A percentile compares a stretch with the other conserved stretches of the same genome.
Conservation (phyloP, 2,113 vertebrate species). For the Perognathus longimembris region DNA sequence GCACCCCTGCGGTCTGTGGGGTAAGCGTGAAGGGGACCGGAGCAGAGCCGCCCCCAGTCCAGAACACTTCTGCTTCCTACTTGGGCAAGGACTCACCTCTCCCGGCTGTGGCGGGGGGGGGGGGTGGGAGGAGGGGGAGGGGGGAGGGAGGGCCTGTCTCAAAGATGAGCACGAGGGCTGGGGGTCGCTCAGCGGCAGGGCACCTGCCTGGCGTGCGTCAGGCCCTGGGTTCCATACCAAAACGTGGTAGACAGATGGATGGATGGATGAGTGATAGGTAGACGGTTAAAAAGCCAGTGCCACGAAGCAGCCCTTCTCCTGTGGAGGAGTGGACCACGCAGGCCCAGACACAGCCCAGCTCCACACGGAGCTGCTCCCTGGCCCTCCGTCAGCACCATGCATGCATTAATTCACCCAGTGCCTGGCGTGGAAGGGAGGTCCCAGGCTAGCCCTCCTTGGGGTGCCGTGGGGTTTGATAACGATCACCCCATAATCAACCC, state of each 20-base stretch:
- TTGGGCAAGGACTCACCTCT: not conserved
- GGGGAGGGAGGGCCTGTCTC: too few species aligned
- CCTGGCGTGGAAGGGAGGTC: not conserved
- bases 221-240: not conserved
- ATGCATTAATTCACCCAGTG: not conserved
- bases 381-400: not conserved
- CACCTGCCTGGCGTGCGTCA: not conserved
- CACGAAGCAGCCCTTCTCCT: not conserved
- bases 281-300: not conserved
- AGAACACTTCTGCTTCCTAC: not conserved
- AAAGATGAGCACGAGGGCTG: not conserved
- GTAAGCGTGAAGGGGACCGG: too few species aligned
- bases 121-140: too few species aligned
- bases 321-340: not conserved
- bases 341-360: rapidly evolving
- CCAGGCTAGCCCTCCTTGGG: not conserved
- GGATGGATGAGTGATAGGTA: too few species aligned
- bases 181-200: not conserved
- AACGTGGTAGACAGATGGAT: not conserved
- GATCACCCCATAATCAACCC: not conserved
- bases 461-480: not conserved
- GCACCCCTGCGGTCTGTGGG: not conserved
- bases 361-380: too few species aligned
- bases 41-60: too few species aligned
- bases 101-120: not conserved